These are phyloP conservation scores for Plemyria rubiginata DNA, from an alignment of 2,888 invertebrate genomes.

Conservation along the genomic window DNA sequence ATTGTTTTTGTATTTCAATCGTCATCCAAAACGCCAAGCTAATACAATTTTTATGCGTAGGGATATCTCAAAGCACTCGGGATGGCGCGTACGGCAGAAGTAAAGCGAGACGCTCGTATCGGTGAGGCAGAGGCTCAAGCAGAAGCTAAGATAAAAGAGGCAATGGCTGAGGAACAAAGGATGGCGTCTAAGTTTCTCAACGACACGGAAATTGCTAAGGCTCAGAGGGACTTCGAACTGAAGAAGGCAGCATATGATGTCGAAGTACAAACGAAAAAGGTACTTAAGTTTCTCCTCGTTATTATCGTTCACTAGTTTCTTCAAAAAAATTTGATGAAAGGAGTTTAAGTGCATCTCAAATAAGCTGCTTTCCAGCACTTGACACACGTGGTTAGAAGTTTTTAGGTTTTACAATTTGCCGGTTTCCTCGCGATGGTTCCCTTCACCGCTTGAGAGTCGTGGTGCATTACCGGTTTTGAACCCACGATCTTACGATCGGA, in stretches of 20 bases:
- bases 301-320: too few species aligned
- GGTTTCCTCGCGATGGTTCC: too few species aligned
- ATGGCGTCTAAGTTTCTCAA: slow-evolving; percentile 97
- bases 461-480: too few species aligned
- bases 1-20: too few species aligned
- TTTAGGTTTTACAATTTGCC: too few species aligned
- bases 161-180: slow-evolving; percentile 97
- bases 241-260: slow-evolving; percentile 99
- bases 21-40: neutral
- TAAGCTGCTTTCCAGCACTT: too few species aligned
- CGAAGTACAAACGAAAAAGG: slow-evolving; percentile 97
- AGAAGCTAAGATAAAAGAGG: slow-evolving; percentile 96
- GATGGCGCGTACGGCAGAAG: slow-evolving; percentile 97
- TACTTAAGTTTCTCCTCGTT: slow-evolving; percentile 60
- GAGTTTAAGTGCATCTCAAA: too few species aligned
- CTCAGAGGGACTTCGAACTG: slow-evolving; percentile 97
- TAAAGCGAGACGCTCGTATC: slow-evolving; percentile 97
- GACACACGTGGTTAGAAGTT: too few species aligned
- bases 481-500: too few species aligned
- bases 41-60: slow-evolving; percentile 69
- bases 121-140: slow-evolving; percentile 98
- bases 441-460: too few species aligned
- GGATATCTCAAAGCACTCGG: slow-evolving; percentile 97
- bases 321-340: too few species aligned
- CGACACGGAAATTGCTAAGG: slow-evolving; percentile 98